Conservation (phyloP, 2,888 invertebrate species). For the Agelastica alni region DNA sequence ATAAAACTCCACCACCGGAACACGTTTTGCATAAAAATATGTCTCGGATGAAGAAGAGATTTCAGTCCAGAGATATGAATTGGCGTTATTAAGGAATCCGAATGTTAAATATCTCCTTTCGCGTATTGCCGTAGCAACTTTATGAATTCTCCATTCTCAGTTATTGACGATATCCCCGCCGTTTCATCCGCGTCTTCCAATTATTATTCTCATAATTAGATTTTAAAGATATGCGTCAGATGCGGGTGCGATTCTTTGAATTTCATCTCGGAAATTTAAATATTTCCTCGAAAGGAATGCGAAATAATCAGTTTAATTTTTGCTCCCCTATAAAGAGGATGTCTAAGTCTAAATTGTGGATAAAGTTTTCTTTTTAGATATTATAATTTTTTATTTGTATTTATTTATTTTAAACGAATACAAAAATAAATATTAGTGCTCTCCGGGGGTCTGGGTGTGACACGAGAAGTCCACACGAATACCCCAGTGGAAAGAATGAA, state of each 20-base stretch:
- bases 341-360: too few species aligned
- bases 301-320: neutral
- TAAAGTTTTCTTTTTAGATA: too few species aligned
- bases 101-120: slow-evolving; percentile 50
- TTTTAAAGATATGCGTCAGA: slow-evolving; percentile 19
- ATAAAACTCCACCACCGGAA: slow-evolving; percentile 55
- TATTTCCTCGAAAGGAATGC: slow-evolving; percentile 9
- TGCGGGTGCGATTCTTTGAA: slow-evolving; percentile 16
- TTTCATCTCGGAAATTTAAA: slow-evolving; percentile 9
- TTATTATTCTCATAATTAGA: slow-evolving; percentile 23
- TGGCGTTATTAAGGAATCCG: slow-evolving; percentile 52
- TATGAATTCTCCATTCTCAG: slow-evolving; percentile 26
- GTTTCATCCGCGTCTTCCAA: slow-evolving; percentile 18
- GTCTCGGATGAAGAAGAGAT: slow-evolving; percentile 50
- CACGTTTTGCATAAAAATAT: slow-evolving; percentile 57
- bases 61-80: slow-evolving; percentile 51
- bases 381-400: too few species aligned
- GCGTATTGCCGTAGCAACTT: slow-evolving; percentile 30
- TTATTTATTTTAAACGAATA: too few species aligned
- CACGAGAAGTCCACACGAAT: too few species aligned
- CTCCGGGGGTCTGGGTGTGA: too few species aligned
- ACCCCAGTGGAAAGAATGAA: too few species aligned
- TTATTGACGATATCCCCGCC: slow-evolving; percentile 22
- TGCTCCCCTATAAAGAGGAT: too few species aligned
- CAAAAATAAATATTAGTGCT: too few species aligned